Base-by-base conservation (phyloP, 2,888 invertebrate species). In the Geophilus truncorum region DNA sequence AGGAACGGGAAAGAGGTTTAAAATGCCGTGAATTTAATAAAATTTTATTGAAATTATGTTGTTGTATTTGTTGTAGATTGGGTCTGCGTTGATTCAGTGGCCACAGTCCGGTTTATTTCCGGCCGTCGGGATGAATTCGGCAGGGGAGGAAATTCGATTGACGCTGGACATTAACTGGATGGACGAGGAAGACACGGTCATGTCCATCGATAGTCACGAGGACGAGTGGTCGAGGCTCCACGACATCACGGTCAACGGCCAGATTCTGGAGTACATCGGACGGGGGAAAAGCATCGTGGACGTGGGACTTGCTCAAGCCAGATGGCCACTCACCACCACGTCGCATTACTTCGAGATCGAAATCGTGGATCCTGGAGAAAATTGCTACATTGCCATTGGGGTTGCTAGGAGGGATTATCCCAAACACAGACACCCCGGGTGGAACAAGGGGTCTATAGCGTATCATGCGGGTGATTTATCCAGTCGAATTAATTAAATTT, bases 261-360 rank as follows among this genome's bases (percentile, higher is more conserved):
- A 89, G 88, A 84, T 87, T 45, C 83, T 89, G 81, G 89, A 89
- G 83, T 90, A 90, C 84, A 86, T 86, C 80, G 90, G 90, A 7
- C 85, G 88, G 82, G 89, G 89, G 0, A 88, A 88, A 83, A 88
- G 88, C 81, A 88, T 89, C 57, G 86, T 87, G 78, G 89, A 89
- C 84, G 89, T 89, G 77, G 90, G 90, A 6, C 86, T 90, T 82
- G 90, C 90, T 45, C 89, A 89, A 84, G 89, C 89, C n/a, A 86
- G 87, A 83, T 85, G 85, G 80, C 88, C 89, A 1, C 85, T 90
- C 32, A 87, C 88, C 82, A 89, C 89, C 62, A 87, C 88, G 40
- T 87, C 87, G 82, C 89, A 90, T 84, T 90, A 89, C 84, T 90
- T 89, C 87, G 89, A 90, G 86, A 88, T 90, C 82, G 89, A 89